A percentile compares a stretch with the other conserved stretches of the same genome.
Evolutionary conservation across 2,888 invertebrate genomes (phyloP).

Genomic region (Dicyrtoma fusca): DNA sequence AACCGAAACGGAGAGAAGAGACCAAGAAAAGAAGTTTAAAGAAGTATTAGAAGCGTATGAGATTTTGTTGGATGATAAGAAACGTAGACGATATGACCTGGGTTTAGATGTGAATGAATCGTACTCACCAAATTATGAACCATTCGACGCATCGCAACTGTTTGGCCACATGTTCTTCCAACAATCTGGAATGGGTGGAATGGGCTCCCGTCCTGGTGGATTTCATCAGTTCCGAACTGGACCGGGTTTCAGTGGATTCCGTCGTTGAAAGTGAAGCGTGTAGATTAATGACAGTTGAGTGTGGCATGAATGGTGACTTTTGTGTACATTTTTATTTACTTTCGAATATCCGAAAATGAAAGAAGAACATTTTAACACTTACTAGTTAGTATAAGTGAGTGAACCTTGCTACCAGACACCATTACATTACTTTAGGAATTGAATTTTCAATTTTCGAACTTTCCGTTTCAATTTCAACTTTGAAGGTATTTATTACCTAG

Average conservation of each 20-base stretch:
- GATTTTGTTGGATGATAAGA: conserved; percentile 86
- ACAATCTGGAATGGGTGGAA: conserved; percentile 26
- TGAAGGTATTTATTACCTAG: no score
- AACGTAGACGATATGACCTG: conserved; percentile 85
- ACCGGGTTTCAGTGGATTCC: conserved; percentile 39
- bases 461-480: no score
- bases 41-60: conserved; percentile 96
- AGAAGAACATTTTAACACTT: no score
- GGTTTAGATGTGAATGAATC: conserved; percentile 86
- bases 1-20: conserved; percentile 78
- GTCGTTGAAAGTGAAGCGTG: conserved; percentile 15
- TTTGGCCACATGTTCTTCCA: conserved; percentile 33
- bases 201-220: conserved; percentile 24
- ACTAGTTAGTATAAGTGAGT: no score
- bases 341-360: not conserved
- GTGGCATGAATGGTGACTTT: not conserved
- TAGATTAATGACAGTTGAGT: not conserved
- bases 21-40: conserved; percentile 92
- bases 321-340: conserved; percentile 11
- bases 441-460: no score
- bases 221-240: conserved; percentile 38
- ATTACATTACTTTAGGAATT: no score
- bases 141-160: conserved; percentile 22
- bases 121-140: conserved; percentile 14
- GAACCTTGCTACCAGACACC: no score